Evolutionary conservation across 2,797 vertebrate genomes (phyloP).

Genomic region (Odontamblyopus lacepedii): DNA sequence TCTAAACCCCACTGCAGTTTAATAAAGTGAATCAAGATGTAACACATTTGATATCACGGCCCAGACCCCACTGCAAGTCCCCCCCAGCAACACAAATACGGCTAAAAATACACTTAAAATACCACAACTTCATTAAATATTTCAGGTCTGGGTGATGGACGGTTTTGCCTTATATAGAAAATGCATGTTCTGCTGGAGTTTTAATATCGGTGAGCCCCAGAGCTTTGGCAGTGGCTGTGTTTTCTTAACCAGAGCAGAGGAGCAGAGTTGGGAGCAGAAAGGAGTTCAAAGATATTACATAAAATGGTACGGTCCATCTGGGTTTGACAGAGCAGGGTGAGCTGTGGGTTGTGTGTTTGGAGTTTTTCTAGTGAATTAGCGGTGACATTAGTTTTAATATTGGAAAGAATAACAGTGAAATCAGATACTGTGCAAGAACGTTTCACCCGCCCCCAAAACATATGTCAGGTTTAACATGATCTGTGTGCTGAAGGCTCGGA

Average conservation of each 20-base stretch:
- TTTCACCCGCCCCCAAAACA: background rate
- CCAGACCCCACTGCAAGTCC: slow-evolving; percentile 49
- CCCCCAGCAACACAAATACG: slow-evolving; percentile 7
- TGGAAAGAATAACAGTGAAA: slow-evolving; percentile 5
- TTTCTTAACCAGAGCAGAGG: slow-evolving; percentile 59
- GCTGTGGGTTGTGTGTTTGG: slow-evolving; percentile 27
- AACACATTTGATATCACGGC: slow-evolving; percentile 47
- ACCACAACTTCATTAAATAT: slow-evolving; percentile 42
- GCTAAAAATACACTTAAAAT: background rate
- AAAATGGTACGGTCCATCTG: slow-evolving; percentile 21
- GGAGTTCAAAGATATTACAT: slow-evolving; percentile 31
- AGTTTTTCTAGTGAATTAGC: slow-evolving; percentile 15
- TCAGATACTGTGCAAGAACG: background rate
- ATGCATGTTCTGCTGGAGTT: slow-evolving; percentile 47
- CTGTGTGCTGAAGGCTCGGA: background rate
- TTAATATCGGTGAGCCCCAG: slow-evolving; percentile 58
- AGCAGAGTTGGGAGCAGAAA: slow-evolving; percentile 9
- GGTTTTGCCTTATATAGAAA: slow-evolving; percentile 45
- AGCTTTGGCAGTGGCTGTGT: slow-evolving; percentile 50
- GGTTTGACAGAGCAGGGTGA: slow-evolving; percentile 32
- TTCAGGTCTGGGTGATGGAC: slow-evolving; percentile 38
- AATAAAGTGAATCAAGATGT: slow-evolving; percentile 61
- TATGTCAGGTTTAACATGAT: background rate
- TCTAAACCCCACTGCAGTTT: slow-evolving; percentile 27
- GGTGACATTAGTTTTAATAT: slow-evolving; percentile 20